Conservation (phyloP, 2,113 vertebrate genomes). For the Cavia aperea region DNA sequence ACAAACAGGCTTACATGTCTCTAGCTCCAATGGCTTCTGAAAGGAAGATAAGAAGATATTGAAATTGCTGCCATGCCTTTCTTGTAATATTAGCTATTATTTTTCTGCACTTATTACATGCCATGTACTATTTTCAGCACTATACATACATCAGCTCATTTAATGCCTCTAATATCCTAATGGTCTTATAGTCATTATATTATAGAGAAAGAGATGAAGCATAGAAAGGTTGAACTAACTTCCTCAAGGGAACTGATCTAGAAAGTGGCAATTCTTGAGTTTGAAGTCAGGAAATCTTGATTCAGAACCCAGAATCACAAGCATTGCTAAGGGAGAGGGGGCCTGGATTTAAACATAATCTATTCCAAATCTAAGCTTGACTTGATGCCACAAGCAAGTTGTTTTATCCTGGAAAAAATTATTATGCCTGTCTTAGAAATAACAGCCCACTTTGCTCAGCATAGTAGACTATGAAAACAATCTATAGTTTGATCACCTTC, state of each 20-base stretch:
- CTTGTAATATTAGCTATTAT: not conserved
- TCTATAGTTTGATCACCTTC: accelerated
- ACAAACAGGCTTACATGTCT: not conserved
- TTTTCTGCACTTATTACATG: not conserved
- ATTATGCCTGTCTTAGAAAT: not conserved
- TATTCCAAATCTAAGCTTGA: not conserved
- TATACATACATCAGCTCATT: not conserved
- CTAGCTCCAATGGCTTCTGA: not conserved
- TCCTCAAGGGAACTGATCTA: not conserved
- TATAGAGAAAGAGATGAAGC: not conserved
- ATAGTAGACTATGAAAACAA: not conserved
- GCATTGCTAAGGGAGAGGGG: not conserved
- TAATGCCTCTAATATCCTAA: not conserved
- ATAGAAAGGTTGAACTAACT: not conserved
- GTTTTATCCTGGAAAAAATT: not conserved
- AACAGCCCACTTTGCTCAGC: not conserved
- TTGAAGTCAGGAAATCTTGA: not conserved
- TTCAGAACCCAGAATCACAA: not conserved
- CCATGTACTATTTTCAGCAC: not conserved
- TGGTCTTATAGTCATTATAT: not conserved
- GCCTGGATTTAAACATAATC: not conserved
- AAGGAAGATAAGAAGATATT: not conserved
- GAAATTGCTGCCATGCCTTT: not conserved
- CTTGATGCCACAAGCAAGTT: not conserved
- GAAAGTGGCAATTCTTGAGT: not conserved